Percentiles rank a stretch among this genome's conserved stretches.
phyloP scores from a whole-genome alignment of 2,797 vertebrate species.

The Danio aesculapii region DNA sequence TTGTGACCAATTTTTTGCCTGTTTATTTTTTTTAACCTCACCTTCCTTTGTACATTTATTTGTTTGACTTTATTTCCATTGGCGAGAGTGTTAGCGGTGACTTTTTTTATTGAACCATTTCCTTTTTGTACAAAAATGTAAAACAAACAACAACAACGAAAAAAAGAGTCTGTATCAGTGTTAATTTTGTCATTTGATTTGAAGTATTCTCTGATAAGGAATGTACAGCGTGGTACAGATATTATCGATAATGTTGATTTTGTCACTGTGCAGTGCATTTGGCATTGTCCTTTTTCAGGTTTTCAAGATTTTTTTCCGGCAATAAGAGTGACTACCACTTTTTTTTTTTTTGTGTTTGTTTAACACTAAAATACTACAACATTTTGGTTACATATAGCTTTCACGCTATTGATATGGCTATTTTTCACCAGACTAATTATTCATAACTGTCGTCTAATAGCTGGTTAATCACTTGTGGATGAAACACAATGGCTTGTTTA shows the following conservation, averaged over 20 bases:
- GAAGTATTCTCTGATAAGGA: conserved; percentile 64
- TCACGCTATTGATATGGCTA: conserved; percentile 25
- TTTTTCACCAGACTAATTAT: conserved; percentile 49
- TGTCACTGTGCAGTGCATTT: conserved; percentile 59
- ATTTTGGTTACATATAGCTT: conserved; percentile 32
- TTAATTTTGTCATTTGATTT: conserved; percentile 71
- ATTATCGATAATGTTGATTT: conserved; percentile 39
- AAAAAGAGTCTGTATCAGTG: conserved; percentile 65
- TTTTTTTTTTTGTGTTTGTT: not conserved
- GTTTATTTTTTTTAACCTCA: conserved; percentile 56
- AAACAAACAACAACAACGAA: conserved; percentile 39
- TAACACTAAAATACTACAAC: conserved; percentile 33
- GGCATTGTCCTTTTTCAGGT: conserved; percentile 52
- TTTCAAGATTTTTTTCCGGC: conserved; percentile 45
- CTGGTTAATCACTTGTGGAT: conserved; percentile 15
- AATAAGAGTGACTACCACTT: conserved; percentile 48
- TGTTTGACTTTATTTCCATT: conserved; percentile 57
- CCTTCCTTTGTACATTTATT: conserved; percentile 74
- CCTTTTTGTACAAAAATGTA: conserved; percentile 70
- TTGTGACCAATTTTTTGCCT: conserved; percentile 64
- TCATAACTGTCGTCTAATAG: conserved; percentile 38
- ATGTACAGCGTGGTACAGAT: conserved; percentile 52
- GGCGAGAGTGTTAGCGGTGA: conserved; percentile 53
- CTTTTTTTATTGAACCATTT: conserved; percentile 52
- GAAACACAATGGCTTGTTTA: conserved; percentile 17